Base-by-base conservation (phyloP, 2,113 vertebrate species). In the Pseudopodoces humilis region DNA sequence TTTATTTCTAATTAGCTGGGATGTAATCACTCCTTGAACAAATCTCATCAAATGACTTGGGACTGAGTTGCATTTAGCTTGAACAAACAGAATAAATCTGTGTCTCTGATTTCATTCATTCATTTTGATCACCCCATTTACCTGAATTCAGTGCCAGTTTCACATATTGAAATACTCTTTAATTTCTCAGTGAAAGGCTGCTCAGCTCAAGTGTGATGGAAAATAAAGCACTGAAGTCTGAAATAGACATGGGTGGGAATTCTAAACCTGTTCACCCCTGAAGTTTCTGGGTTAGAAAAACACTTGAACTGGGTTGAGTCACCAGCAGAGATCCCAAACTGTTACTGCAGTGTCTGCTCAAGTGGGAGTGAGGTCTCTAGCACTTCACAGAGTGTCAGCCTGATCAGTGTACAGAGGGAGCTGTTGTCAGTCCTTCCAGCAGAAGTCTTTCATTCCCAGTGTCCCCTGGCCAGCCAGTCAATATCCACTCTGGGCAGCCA, bases 1-100 rank as follows among this genome's bases (percentile, higher is more conserved):
- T 7, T 76, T 75, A 44, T 64, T 84, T 79, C 55, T 87, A 62
- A 76, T 84, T 94, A 91, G 68, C 24, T 83, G 53, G 28, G 27
- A 20, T 44, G 31, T 44, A 86, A 83, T 82, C 22, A 20, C 16
- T 86, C 15, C 13, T 78, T 68, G 56, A 92, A 78, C 28, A 74
- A 86, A 83, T 68, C 41, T 90, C 46, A 64, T 77, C 37, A 60
- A 79, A 49, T 49, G 16, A 52, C 44, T 64, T 1, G 7, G 53
- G 49, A 30, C 53, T 50, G 30, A 64, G 49, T n/a, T 83, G 67
- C 27, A n/a, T 92, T 93, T 83, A 72, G 27, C 75, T 76, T 80
- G 86, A 83, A 35, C 25, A 89, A 91, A 68, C 6, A 35, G 25
- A 85, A 46, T 53, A 70, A 65, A 70, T 55, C 33, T 43, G 13